Evolutionary conservation across 2,113 vertebrate species (phyloP).

Genomic region (Embiotoca jacksoni): DNA sequence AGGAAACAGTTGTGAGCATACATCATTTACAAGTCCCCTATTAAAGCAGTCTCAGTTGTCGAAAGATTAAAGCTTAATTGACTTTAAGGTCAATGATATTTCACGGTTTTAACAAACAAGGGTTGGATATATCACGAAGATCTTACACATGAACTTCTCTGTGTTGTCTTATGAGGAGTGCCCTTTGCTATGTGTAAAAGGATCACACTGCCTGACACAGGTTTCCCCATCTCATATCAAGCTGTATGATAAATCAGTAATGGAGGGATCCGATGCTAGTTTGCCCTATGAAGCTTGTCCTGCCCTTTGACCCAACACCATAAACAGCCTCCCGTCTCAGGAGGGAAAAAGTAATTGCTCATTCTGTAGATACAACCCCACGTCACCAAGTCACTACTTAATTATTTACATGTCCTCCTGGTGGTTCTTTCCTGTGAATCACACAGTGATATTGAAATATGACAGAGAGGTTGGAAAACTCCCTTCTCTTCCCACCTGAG

Average conservation of each 20-base stretch:
- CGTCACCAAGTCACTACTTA: constrained; percentile 91
- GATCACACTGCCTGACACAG: constrained; percentile 31
- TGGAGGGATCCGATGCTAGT: constrained; percentile 71
- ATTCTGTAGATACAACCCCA: constrained; percentile 91
- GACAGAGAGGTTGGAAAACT: constrained; percentile 74
- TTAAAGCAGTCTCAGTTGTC: background rate
- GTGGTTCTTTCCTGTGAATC: constrained; percentile 87
- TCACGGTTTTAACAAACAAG: constrained; percentile 26
- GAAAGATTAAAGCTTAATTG: constrained; percentile 6
- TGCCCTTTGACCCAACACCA: constrained; percentile 78
- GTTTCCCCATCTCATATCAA: constrained; percentile 45
- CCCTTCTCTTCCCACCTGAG: constrained; percentile 14
- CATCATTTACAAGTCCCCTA: background rate
- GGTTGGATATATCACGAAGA: constrained; percentile 8
- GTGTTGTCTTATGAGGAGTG: constrained; percentile 14
- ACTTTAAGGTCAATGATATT: constrained; percentile 3
- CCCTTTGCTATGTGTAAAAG: constrained; percentile 32
- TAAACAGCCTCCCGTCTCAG: constrained; percentile 87
- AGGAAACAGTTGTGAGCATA: background rate
- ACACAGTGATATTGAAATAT: constrained; percentile 87
- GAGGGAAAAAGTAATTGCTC: constrained; percentile 90
- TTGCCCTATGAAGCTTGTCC: constrained; percentile 57
- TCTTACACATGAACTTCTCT: constrained; percentile 7
- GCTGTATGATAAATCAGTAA: constrained; percentile 70
- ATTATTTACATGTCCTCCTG: constrained; percentile 91